Conservation (phyloP, 2,888 invertebrate genomes). For the Aspidiotus destructor region DNA sequence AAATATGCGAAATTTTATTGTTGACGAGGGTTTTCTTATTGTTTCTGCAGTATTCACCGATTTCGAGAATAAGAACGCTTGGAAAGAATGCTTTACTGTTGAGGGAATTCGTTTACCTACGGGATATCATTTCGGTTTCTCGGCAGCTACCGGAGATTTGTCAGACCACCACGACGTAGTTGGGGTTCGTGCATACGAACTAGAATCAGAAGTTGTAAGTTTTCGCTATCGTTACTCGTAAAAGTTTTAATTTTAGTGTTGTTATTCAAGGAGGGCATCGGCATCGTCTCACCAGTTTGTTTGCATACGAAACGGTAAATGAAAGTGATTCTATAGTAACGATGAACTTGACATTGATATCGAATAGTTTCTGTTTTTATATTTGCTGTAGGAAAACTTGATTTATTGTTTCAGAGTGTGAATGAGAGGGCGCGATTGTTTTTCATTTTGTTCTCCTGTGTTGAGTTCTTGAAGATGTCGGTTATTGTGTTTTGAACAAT, state of each 20-base stretch:
- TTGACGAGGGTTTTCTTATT: slow-evolving; percentile 34
- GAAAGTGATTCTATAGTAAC: not conserved
- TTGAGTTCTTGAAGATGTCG: too few relatives aligned
- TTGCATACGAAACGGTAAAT: not conserved
- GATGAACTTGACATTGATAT: too few relatives aligned
- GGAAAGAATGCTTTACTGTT: slow-evolving; percentile 88
- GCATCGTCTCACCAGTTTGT: not conserved
- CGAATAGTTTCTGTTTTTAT: too few relatives aligned
- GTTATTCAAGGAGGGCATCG: not conserved
- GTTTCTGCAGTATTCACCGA: slow-evolving; percentile 72
- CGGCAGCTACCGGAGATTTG: slow-evolving; percentile 94
- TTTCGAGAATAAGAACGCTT: slow-evolving; percentile 79
- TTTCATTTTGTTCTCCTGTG: too few relatives aligned
- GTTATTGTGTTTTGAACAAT: too few relatives aligned
- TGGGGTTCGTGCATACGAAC: slow-evolving; percentile 81
- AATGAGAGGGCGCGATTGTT: too few relatives aligned
- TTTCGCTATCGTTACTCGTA: not conserved
- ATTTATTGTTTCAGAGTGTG: too few relatives aligned
- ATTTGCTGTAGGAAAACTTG: too few relatives aligned
- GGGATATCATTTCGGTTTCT: slow-evolving; percentile 86
- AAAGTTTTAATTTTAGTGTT: not conserved
- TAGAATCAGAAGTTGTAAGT: slow-evolving; percentile 59
- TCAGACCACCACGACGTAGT: slow-evolving; percentile 93
- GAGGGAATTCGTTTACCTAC: slow-evolving; percentile 85
- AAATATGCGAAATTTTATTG: slow-evolving; percentile 5